phyloP scores from a whole-genome alignment of 2,888 invertebrate species.

The Standfussiana lucernea region DNA sequence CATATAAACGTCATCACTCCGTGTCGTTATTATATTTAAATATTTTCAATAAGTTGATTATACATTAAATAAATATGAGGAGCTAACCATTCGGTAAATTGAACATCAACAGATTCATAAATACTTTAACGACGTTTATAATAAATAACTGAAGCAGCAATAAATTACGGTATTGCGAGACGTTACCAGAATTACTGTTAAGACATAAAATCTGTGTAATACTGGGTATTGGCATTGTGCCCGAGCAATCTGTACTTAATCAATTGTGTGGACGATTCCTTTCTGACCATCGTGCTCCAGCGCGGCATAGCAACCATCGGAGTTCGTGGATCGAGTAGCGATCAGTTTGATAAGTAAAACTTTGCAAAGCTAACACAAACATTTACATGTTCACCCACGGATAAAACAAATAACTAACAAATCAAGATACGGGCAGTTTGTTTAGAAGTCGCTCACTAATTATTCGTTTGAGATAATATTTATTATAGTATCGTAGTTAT shows the following conservation, averaged over 20 bases:
- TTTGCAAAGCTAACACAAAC: slow-evolving; percentile 11
- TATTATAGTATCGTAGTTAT: not conserved
- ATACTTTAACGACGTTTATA: slow-evolving; percentile 28
- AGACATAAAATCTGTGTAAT: slow-evolving; percentile 33
- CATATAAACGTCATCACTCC: not conserved
- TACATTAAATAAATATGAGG: not conserved
- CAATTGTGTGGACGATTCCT: slow-evolving; percentile 28
- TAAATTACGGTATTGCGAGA: slow-evolving; percentile 29
- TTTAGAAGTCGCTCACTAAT: not conserved
- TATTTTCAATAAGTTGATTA: not conserved
- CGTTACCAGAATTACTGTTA: slow-evolving; percentile 27
- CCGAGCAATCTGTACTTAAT: slow-evolving; percentile 35
- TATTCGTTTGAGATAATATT: not conserved
- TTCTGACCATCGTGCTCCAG: not conserved
- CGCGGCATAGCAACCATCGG: not conserved
- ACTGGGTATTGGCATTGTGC: slow-evolving; percentile 45
- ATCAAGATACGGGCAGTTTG: slow-evolving; percentile 4
- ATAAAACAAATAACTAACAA: slow-evolving; percentile 22
- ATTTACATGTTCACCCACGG: not conserved
- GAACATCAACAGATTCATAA: slow-evolving; percentile 14
- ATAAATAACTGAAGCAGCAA: slow-evolving; percentile 16
- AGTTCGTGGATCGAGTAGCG: slow-evolving; percentile 20
- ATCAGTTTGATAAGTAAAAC: slow-evolving; percentile 10
- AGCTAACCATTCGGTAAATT: not conserved
- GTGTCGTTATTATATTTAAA: too few relatives aligned